Evolutionary conservation across 2,113 vertebrate species (phyloP).

Genomic region (cat (Felis catus)): DNA sequence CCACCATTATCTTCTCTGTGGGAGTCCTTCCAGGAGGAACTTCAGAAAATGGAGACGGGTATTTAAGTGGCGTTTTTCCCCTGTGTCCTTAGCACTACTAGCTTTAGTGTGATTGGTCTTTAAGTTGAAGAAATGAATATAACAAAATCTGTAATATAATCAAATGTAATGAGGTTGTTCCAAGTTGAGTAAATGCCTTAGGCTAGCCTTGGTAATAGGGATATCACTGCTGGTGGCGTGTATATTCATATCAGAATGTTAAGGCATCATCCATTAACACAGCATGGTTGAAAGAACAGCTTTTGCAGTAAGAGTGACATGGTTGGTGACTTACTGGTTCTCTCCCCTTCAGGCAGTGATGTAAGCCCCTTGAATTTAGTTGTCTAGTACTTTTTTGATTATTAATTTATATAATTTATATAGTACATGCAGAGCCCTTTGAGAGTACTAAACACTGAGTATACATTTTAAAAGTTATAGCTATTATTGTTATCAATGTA

Average conservation of each 20-base stretch:
- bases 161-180: not conserved
- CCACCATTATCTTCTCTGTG: not conserved
- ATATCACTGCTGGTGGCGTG: too few relatives aligned
- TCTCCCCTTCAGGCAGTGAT: not conserved
- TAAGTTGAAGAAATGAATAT: not conserved
- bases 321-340: not conserved
- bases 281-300: too few relatives aligned
- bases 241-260: rapidly evolving
- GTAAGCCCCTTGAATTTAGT: not conserved
- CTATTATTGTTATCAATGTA: not conserved
- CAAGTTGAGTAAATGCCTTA: not conserved
- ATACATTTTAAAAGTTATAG: not conserved
- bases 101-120: not conserved
- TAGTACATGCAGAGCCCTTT: not conserved
- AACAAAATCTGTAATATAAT: not conserved
- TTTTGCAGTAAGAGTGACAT: not conserved
- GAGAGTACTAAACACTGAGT: not conserved
- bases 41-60: not conserved
- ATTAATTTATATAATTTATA: not conserved
- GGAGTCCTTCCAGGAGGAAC: not conserved
- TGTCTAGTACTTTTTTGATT: not conserved
- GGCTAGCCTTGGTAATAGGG: too few relatives aligned
- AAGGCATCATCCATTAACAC: not conserved
- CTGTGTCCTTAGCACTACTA: not conserved
- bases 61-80: rapidly evolving